A percentile compares a stretch with the other conserved stretches of the same genome.
Evolutionary conservation across 1,140 invertebrate species (phyloP).

Genomic region (Heliconius congener): DNA sequence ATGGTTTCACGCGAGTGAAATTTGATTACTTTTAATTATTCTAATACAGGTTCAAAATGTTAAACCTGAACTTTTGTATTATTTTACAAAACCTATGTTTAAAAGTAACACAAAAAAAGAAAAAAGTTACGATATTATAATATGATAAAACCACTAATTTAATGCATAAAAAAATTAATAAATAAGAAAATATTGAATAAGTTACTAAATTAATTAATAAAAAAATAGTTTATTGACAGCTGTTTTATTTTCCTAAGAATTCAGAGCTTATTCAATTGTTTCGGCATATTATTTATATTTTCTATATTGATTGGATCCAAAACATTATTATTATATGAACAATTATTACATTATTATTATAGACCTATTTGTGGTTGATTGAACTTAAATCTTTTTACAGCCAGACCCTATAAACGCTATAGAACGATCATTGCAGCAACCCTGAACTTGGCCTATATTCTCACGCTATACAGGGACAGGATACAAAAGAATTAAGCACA

Average conservation of each 20-base stretch:
- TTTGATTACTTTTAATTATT: neutral
- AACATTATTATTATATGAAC: neutral
- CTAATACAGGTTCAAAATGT: neutral
- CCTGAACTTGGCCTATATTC: conserved; percentile 73
- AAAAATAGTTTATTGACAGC: no score
- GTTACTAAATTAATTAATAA: neutral
- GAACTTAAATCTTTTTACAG: conserved; percentile 40
- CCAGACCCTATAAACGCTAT: conserved; percentile 30
- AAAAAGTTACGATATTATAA: neutral
- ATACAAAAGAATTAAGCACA: conserved; percentile 56
- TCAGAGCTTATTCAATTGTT: neutral
- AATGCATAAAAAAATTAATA: no score
- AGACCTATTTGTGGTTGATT: conserved; percentile 46
- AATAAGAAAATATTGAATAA: no score
- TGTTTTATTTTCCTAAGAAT: neutral
- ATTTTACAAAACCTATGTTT: neutral
- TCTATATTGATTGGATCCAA: neutral
- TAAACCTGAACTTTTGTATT: neutral
- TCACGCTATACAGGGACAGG: conserved; percentile 56
- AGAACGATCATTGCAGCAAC: conserved; percentile 51
- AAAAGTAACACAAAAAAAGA: no score
- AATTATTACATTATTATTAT: no score
- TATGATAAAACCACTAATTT: neutral
- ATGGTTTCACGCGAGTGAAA: neutral
- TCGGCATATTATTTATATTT: neutral